Evolutionary conservation across 2,888 invertebrate species (phyloP).

Genomic region (Rosalia funebris): DNA sequence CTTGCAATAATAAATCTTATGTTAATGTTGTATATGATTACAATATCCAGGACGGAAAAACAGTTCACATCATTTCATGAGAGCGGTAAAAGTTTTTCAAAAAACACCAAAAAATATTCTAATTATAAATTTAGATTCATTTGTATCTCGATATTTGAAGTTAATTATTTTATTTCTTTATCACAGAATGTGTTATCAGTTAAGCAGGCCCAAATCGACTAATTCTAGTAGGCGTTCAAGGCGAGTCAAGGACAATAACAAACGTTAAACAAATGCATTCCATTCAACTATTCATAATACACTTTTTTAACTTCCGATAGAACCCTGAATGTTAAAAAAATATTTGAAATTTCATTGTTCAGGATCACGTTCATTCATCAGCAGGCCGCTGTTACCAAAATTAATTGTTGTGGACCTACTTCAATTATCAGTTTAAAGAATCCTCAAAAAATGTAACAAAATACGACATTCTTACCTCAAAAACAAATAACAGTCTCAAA

Average conservation of each 20-base stretch:
- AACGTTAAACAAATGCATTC: no score
- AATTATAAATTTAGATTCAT: constrained; percentile 38
- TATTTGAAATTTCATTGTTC: no score
- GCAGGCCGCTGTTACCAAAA: no score
- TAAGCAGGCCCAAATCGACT: no score
- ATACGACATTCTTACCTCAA: constrained; percentile 34
- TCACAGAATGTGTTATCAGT: constrained; percentile 53
- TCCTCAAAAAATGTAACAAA: constrained; percentile 31
- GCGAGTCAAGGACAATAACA: no score
- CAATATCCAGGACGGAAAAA: constrained; percentile 49
- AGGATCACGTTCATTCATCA: no score
- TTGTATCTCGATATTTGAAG: constrained; percentile 40
- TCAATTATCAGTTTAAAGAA: constrained; percentile 40
- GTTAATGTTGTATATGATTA: constrained; percentile 38
- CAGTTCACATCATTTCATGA: constrained; percentile 38
- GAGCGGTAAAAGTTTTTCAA: constrained; percentile 29
- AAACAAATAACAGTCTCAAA: constrained; percentile 45
- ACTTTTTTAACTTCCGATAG: no score
- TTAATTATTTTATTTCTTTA: constrained; percentile 46
- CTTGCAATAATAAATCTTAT: constrained; percentile 41
- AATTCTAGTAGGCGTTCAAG: no score
- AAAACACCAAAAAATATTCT: constrained; percentile 42
- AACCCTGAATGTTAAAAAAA: no score
- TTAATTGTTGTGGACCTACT: no score
- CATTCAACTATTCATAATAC: no score